These are phyloP conservation scores for Carapus acus DNA, from an alignment of 2,797 vertebrate species.

Conservation along the genomic window DNA sequence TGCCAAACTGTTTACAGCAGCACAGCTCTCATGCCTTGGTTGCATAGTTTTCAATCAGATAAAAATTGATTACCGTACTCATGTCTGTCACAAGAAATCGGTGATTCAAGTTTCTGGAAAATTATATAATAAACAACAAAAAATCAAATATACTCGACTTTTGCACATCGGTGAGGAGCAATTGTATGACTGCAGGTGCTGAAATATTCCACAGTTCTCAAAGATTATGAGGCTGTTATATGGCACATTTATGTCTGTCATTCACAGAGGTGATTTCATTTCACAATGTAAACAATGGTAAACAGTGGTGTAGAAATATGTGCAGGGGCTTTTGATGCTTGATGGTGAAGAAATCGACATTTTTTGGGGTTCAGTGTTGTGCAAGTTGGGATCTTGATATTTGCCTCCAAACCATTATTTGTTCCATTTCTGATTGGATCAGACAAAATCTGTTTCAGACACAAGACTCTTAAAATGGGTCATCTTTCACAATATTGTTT, in stretches of 20 bases:
- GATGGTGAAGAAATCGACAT: not conserved
- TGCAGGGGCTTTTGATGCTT: slow-evolving; percentile 24
- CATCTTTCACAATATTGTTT: slow-evolving; percentile 3
- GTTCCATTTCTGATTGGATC: slow-evolving; percentile 14
- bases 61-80: slow-evolving; percentile 13
- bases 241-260: too few species aligned
- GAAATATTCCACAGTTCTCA: too few species aligned
- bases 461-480: slow-evolving; percentile 1
- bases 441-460: slow-evolving; percentile 2
- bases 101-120: slow-evolving; percentile 4
- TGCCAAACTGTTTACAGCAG: slow-evolving; percentile 13
- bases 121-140: too few species aligned
- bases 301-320: slow-evolving; percentile 8
- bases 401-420: not conserved
- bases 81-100: slow-evolving; percentile 18
- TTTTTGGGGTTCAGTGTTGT: slow-evolving; percentile 15
- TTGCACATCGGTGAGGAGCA: too few species aligned
- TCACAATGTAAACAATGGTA: slow-evolving; percentile 13
- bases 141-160: too few species aligned
- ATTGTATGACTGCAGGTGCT: too few species aligned
- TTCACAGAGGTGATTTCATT: slow-evolving; percentile 32
- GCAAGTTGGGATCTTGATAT: slow-evolving; percentile 2
- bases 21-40: slow-evolving; percentile 24
- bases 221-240: too few species aligned
- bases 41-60: slow-evolving; percentile 9